Conservation (phyloP, 2,888 invertebrate genomes). For the Lasioglossum calceatum region DNA sequence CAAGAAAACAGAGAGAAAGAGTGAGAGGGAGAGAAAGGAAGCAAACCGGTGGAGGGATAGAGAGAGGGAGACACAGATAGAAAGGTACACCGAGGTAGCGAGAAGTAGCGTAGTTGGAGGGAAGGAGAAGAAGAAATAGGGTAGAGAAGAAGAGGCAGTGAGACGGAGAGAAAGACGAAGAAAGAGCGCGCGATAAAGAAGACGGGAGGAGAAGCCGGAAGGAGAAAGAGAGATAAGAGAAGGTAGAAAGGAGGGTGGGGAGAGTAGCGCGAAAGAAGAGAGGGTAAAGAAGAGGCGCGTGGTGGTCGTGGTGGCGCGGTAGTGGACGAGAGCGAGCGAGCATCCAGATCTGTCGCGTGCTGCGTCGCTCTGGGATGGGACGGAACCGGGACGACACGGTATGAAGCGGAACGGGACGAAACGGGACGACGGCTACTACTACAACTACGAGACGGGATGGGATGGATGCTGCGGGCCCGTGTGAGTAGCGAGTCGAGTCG, state of each 20-base stretch:
- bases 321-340: slow-evolving; percentile 66
- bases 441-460: slow-evolving; percentile 67
- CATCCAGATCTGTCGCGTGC: slow-evolving; percentile 78
- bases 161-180: not conserved
- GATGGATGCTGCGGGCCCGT: slow-evolving; percentile 75
- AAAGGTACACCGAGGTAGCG: not conserved
- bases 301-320: slow-evolving; percentile 67
- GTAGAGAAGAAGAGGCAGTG: not conserved
- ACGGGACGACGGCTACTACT: slow-evolving; percentile 58
- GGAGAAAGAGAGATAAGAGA: slow-evolving; percentile 28
- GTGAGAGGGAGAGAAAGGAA: not conserved
- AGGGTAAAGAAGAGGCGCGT: slow-evolving; percentile 65
- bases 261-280: slow-evolving; percentile 46
- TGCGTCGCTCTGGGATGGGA: slow-evolving; percentile 74
- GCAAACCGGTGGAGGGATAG: not conserved
- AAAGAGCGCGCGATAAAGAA: slow-evolving; percentile 13
- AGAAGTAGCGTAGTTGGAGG: slow-evolving; percentile 8
- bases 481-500: slow-evolving; percentile 75
- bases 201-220: slow-evolving; percentile 5
- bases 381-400: slow-evolving; percentile 72
- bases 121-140: not conserved
- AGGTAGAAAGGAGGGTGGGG: slow-evolving; percentile 21
- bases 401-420: slow-evolving; percentile 69
- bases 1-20: not conserved
- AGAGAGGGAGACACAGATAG: not conserved